Conservation (phyloP, 92 coral and sea anemone species). For the Palythoa grandis region DNA sequence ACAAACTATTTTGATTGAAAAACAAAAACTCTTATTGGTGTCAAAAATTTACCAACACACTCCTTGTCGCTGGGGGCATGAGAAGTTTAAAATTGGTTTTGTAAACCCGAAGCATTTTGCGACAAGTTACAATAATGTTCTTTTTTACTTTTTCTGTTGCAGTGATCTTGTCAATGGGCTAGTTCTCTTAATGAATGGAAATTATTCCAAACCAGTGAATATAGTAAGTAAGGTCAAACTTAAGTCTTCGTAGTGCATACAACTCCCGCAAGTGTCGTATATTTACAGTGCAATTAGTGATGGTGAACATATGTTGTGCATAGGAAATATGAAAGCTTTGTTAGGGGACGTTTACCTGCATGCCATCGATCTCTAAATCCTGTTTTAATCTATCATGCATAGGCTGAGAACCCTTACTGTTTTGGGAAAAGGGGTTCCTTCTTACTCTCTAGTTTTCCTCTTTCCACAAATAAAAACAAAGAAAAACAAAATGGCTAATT, state of each 20-base stretch:
- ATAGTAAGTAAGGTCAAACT: slow-evolving; percentile 65
- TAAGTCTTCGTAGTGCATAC: neutral
- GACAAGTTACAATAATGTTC: neutral
- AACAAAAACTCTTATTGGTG: no score
- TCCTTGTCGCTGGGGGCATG: neutral
- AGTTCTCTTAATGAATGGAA: slow-evolving; percentile 89
- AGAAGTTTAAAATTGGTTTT: neutral
- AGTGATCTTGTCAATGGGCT: slow-evolving; percentile 95
- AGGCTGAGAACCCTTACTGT: neutral
- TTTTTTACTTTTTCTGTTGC: slow-evolving; percentile 14
- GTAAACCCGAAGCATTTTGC: no score
- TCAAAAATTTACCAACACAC: no score
- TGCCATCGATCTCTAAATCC: no score
- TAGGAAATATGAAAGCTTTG: no score
- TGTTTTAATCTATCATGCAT: neutral
- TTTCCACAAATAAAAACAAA: no score
- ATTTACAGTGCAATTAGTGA: no score
- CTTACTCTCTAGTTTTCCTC: neutral
- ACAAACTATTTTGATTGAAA: no score
- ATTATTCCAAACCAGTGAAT: slow-evolving; percentile 89
- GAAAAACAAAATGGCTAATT: no score
- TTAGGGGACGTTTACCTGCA: no score
- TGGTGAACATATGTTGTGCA: no score
- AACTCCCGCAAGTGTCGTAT: no score
- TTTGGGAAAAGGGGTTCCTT: neutral